Base-by-base conservation (phyloP, 2,113 vertebrate species). In the Ondatra zibethicus region DNA sequence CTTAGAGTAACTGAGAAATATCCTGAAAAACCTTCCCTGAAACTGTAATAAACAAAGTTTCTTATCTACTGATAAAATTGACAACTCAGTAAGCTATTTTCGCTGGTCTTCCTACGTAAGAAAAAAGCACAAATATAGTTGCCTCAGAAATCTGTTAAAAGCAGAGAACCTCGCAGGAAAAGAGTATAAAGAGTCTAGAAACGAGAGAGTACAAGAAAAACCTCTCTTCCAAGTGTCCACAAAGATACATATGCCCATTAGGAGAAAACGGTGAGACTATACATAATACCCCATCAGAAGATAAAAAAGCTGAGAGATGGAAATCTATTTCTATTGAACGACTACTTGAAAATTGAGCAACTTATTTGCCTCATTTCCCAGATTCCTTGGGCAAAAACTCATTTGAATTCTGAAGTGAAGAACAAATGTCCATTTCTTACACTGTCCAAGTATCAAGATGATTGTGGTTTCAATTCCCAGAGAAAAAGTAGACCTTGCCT, bases 131-230 rank as follows among this genome's bases (percentile, higher is more conserved):
- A 98, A 97, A 97, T 96, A 98, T 94, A 97, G 90, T 92, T 98
- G 92, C 96, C 47, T 14, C 96, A 97, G 96, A 98, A 96, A 97
- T 97, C 97, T 96, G 94, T 95, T 89, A 97, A 97, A 97, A 86
- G 93, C 96, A 97, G 97, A 94, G 94, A 88, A 92, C 91, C 96
- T 95, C 61, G 68, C 39, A 80, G 80, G 39, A 94, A 75, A 97
- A 97, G 98, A 98, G 97, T 98, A 98, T 97, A 98, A 93, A 98
- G 96, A 94, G 29, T 95, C 90, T 98, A 98, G 75, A 98, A 98
- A 98, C 73, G 97, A 96, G 93, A 98, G 97, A 98, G 97, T 77
- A 58, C 63, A 94, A 97, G 97, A 98, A 98, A 97, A 97, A 97
- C 31, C 96, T 97, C 98, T 98, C 97, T 97, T 88, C 94, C 88